Evolutionary conservation across 2,888 invertebrate species (phyloP), one percentile per base, ranked within the genome.

Genomic region (Perizoma affinitatum): DNA sequence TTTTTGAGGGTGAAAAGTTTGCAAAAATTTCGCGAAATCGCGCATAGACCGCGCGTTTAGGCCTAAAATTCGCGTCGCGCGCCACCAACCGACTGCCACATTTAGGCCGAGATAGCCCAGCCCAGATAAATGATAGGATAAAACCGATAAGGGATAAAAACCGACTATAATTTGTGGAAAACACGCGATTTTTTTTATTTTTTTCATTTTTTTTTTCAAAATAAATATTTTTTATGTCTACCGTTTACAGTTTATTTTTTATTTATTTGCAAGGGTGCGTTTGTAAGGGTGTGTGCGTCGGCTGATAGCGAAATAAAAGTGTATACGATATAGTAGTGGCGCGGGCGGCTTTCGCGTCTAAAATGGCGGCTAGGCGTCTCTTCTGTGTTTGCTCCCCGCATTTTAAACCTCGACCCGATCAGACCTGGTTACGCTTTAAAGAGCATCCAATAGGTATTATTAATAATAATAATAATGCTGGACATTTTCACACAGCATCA

Each of bases 11-110:
- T 66, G 68, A 58, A 64, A 83, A 72, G 71, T 80, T 82, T 85
- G 90, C 90, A 79, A 88, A 90, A 78, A 71, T 76, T 88, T 90
- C 71, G 90, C 87, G 74, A 66, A 58, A 50, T 63, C 68, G 78
- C 80, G 79, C 79, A 76, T 61, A 63, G 43, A 67, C 81, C 83
- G 84, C 61, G 54, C 33, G 73, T 86, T 87, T 90, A 89, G 90
- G 90, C 90, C 90, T 90, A 90, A 67, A 53, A 46, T 10, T 50
- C 53, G 33, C 7, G 48, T 54, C 57, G 79, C 78, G 76, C 83
- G 72, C 78, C 61, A 59, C 55, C 58, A 46, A 53, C 67, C 47
- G 43, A 66, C 68, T 65, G 57, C 60, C 72, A 70, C 73, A 68
- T 71, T 72, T 65, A 59, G 62, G 52, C 71, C 70, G 8, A 48